phyloP scores from a whole-genome alignment of 1,140 invertebrate genomes.

The Drosophila pectinifera region DNA sequence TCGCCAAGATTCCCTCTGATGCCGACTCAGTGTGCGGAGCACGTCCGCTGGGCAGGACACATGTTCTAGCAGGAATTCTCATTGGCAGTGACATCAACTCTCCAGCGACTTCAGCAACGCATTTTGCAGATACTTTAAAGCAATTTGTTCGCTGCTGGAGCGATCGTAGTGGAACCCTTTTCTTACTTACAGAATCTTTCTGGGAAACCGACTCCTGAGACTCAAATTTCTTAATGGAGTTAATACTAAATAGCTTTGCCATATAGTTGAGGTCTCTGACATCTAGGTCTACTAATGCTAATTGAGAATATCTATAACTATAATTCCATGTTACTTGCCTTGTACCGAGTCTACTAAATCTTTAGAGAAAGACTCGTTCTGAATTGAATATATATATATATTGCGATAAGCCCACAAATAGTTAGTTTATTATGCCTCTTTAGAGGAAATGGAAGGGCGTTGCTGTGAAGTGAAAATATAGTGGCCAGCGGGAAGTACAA shows the following conservation, averaged over 20 bases:
- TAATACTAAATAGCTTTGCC: too few relatives aligned
- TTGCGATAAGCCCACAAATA: constrained; percentile 18
- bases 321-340: too few relatives aligned
- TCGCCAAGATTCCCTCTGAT: constrained; percentile 1
- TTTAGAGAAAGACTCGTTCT: not conserved
- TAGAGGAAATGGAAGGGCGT: constrained; percentile 5
- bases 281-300: too few relatives aligned
- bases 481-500: constrained; percentile 29
- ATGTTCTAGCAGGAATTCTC: constrained; percentile 82
- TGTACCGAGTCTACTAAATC: too few relatives aligned
- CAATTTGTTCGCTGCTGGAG: constrained; percentile 56
- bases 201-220: too few relatives aligned
- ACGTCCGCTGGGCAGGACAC: constrained; percentile 70
- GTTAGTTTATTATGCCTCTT: constrained; percentile 19
- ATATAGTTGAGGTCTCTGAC: too few relatives aligned
- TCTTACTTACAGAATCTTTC: not conserved
- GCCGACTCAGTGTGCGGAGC: constrained; percentile 42
- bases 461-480: constrained; percentile 25
- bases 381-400: too few relatives aligned
- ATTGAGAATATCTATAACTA: too few relatives aligned
- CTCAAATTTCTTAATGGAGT: not conserved
- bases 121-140: constrained; percentile 58
- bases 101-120: constrained; percentile 36
- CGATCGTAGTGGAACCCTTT: constrained; percentile 1
- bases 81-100: constrained; percentile 78